Evolutionary conservation across 2,113 vertebrate genomes (phyloP), one percentile per base, ranked within the genome.

Genomic region (Petrocephalus microphthalmus): DNA sequence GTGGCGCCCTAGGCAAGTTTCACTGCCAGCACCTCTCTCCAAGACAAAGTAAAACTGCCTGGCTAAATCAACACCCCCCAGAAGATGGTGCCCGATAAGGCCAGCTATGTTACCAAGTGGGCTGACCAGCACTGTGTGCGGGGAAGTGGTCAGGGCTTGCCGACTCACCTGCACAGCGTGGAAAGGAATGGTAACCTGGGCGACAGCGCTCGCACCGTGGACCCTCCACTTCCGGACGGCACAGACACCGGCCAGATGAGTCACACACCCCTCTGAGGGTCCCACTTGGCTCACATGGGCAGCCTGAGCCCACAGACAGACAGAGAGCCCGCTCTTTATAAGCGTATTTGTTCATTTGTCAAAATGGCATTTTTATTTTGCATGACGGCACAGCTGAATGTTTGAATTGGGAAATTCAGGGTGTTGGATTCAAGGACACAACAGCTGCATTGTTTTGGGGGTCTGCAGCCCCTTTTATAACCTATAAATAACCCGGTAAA

Each of bases 101-200:
- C 47, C 47, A 49, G 2, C 47, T 49, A 49, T 60, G 57, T 25
- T 22, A 60, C 22, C 22, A 8, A n/a, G 7, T 60, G 56, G 56
- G 56, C 0, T 60, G 56, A n/a, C 0, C 56, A n/a, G 57, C 57
- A n/a, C 6, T 49, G 47, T 49, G 7, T 49, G 47, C 47, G 47
- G n/a, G 42, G 86, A 49, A 87, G 85, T 25, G 85, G 20, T 20
- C 20, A 13, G 85, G 57, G 29, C 29, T 8, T 3, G 60, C 42
- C 60, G 74, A 57, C 95, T 96, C 92, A 98, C 97, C 95, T 90
- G 92, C 92, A 90, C 97, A 99, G 87, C 89, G 88, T 20, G 97
- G 97, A 90, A 97, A 98, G 0, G 95, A 96, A 90, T 96, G 94
- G 91, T 94, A 94, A 42, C 96, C 96, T 6, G 56, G 88, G 51